Base-by-base conservation (phyloP, 2,797 vertebrate species). In the Remorina albescens region DNA sequence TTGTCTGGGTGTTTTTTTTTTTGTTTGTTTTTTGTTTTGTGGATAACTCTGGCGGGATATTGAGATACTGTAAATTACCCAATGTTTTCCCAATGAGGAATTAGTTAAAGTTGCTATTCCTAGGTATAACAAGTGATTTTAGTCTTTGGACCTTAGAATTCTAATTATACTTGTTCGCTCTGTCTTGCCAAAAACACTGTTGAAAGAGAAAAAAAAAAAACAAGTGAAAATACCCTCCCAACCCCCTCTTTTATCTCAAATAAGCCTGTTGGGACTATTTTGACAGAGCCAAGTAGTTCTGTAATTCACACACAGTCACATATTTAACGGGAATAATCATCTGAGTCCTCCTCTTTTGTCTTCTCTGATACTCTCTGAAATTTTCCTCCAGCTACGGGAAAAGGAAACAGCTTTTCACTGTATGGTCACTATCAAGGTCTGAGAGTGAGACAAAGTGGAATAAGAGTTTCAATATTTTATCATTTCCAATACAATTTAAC, bases 221-320 rank as follows among this genome's bases (percentile, higher is more conserved):
- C 77, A 76, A 77, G 71, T 69, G 76, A 67, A 81, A 79, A 78
- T 70, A 75, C 34, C 56, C 55, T 67, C 57, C 67, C 74, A 86
- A 62, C 64, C 71, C 66, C 42, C 41, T 79, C 73, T 83, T 81
- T 85, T 73, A 86, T 84, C 76, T 82, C 72, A 64, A 87, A 84
- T 75, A 86, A 87, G 81, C 72, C 80, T 66, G 66, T 62, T 82
- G 86, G 80, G 83, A 85, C 67, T 68, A 75, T 77, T 83, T 85
- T 72, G 67, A 82, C 74, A 67, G 73, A 78, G 85, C 78, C 80
- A 86, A 85, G 82, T 66, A 44, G 75, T 78, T 82, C 71, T 84
- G 81, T 76, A 84, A 86, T 81, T 84, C 83, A 79, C 79, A 79
- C 79, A 85, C 71, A 86, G 71, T 82, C 77, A 71, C 75, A 77